Percentiles rank a stretch among this genome's conserved stretches.
These are phyloP conservation scores for Phocoena phocoena DNA, from an alignment of 2,113 vertebrate species.

Conservation along the genomic window DNA sequence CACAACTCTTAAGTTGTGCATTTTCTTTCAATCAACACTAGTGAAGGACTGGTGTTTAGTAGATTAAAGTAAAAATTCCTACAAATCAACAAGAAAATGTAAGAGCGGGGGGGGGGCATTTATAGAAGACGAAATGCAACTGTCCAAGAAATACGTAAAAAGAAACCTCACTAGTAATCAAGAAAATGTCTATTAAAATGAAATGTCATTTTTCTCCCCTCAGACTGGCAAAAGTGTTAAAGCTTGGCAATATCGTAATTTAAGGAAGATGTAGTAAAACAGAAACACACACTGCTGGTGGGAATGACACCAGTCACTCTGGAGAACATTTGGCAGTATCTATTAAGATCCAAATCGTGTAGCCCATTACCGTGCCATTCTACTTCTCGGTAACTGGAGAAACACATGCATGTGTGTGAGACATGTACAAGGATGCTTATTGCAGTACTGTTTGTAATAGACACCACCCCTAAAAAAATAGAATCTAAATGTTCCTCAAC, in stretches of 20 bases:
- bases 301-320: not conserved
- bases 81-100: not conserved
- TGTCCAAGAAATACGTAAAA: not conserved
- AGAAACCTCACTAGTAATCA: not conserved
- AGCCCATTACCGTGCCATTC: not conserved
- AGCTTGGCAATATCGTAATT: not conserved
- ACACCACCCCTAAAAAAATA: not conserved
- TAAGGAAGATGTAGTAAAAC: not conserved
- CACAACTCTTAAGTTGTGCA: not conserved
- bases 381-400: constrained; percentile 14
- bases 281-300: not conserved
- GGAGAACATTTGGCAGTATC: not conserved
- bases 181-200: not conserved
- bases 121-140: not conserved
- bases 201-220: constrained; percentile 6
- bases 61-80: not conserved
- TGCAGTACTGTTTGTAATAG: not conserved
- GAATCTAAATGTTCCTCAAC: not conserved
- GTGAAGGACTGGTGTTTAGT: not conserved
- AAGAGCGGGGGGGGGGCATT: accelerated
- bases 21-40: not conserved
- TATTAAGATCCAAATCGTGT: constrained; percentile 22
- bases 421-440: not conserved
- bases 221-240: not conserved
- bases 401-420: constrained; percentile 7